Base-by-base conservation (phyloP, 2,113 vertebrate genomes). In the Callospermophilus lateralis region DNA sequence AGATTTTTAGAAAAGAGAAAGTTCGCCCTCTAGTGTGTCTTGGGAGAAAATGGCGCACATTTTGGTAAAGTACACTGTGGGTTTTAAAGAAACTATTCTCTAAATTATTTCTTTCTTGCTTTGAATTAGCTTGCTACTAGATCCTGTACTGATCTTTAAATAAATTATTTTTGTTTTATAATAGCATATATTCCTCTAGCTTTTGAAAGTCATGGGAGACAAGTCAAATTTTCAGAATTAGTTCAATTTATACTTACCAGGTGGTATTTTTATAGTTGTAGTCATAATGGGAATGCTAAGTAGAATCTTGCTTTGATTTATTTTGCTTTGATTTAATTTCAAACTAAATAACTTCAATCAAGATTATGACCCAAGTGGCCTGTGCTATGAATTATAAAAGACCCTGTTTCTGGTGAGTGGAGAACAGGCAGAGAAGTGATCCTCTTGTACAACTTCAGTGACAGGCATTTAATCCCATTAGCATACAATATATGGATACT, bases 291-390 rank as follows among this genome's bases (percentile, higher is more conserved):
- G 42, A 95, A 79, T 79, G 28, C 86, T 93, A 89, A 94, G n/a
- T 65, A 96, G 85, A 72, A 61, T 77, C 63, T 55, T 90, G 28
- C 68, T 20, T 95, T 86, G 86, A 90, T 85, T 96, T 94, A 74
- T 94, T 90, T 97, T 96, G 53, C 39, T 90, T 91, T 90, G 80
- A 68, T 78, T 96, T 95, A 55, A 95, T 90, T 97, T 90, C 15
- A 94, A 84, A 94, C 97, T 90, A 96, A 97, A 94, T 93, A 84
- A 93, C 34, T 63, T 84, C 81, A 85, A 77, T 94, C 78, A 93
- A 74, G 63, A 84, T 94, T 86, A 93, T 93, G 83, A 90, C 78
- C 37, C 51, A 45, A 87, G 65, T n/a, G 42, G 39, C 81, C 85
- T 78, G 51, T 83, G 61, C 67, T 78, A 6, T 88, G 93, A 51